Evolutionary conservation across 2,113 vertebrate species (phyloP), one percentile per base, ranked within the genome.

Genomic region (Notarius quadriscutis): DNA sequence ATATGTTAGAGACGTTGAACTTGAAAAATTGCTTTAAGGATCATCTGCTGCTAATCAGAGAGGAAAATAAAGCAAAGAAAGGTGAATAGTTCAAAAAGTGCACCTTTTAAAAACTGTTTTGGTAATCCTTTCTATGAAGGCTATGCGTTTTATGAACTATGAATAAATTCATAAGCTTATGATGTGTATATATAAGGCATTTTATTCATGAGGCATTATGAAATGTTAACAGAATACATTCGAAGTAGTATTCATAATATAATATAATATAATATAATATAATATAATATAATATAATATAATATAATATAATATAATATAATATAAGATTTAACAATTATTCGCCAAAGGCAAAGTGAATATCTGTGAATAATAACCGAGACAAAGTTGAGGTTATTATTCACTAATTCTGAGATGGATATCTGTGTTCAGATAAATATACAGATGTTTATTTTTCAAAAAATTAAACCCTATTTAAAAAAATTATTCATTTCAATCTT

Each of bases 1-100:
- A 60, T 34, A 60, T 11, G 55, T 60, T 60, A 27, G 57, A 34
- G 30, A 20, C 34, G 55, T 27, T 81, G 79, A 81, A 84, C 82
- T 69, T 53, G 48, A 65, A 67, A 41, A 83, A 17, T 41, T 69
- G 25, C 63, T 67, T 84, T 84, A 51, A 84, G 50, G 30, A 20
- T 48, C 63, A 84, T 84, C 63, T 84, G 82, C 62, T 84, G 41
- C n/a, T 67, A 51, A 69, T 67, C 25, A 55, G 15, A 18, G 9
- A 55, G 18, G 14, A 55, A 84, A 53, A 27, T 25, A 25, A 60
- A 69, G 82, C 25, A 20, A 17, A 51, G 81, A 48, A 63, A 11
- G 12, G 17, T 51, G 69, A 84, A 81, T 84, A 20, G n/a, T 80
- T 57, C 77, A 79, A 57, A 79, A 79, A 79, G 51, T 79, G n/a